phyloP scores from a whole-genome alignment of 2,113 vertebrate species.

The Aspidoscelis tigris region DNA sequence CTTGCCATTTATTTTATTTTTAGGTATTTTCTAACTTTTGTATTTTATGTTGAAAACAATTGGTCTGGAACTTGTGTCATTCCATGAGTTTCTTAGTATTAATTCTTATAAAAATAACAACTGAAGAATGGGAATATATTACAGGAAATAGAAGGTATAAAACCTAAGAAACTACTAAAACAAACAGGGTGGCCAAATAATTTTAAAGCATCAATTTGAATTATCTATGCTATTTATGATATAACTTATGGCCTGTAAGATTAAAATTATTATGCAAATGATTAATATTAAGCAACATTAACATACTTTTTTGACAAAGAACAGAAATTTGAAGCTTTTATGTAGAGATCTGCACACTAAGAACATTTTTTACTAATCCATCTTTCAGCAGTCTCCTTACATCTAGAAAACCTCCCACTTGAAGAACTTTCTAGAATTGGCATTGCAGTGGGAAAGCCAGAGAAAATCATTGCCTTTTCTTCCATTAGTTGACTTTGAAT shows the following conservation, averaged over 20 bases:
- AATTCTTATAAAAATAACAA: constrained; percentile 3
- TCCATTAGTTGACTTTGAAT: background rate
- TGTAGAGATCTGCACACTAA: background rate
- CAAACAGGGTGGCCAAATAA: background rate
- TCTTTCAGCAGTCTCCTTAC: background rate
- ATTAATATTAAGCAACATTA: background rate
- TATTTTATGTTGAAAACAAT: too few species aligned
- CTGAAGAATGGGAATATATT: background rate
- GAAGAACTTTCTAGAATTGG: background rate
- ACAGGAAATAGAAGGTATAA: background rate
- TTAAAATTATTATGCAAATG: background rate
- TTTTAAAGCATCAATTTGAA: background rate
- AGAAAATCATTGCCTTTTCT: background rate
- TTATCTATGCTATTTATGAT: background rate
- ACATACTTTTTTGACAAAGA: background rate
- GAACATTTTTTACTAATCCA: background rate
- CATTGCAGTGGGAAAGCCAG: background rate
- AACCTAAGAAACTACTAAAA: background rate
- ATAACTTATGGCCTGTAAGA: background rate
- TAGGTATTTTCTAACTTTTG: too few species aligned
- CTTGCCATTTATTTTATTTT: constrained; percentile 7
- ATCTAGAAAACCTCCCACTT: background rate
- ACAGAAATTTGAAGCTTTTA: background rate
- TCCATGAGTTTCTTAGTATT: background rate
- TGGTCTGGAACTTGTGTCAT: background rate